phyloP scores from a whole-genome alignment of 2,888 invertebrate species.

The Drosophila niveifrons region DNA sequence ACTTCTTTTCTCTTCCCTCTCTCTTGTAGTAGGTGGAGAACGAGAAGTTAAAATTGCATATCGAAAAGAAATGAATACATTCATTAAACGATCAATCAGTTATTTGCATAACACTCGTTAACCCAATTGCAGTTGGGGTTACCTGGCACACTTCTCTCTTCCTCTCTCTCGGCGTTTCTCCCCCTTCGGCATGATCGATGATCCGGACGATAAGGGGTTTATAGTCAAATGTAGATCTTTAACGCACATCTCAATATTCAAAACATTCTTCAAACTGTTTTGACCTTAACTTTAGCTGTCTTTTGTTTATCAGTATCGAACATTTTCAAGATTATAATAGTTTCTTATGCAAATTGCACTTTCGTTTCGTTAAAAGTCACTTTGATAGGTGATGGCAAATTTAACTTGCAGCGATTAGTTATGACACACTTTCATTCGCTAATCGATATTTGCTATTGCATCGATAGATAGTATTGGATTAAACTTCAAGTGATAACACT shows the following conservation, averaged over 20 bases:
- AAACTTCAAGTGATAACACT: too few species aligned
- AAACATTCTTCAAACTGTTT: not conserved
- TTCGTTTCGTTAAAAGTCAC: too few species aligned
- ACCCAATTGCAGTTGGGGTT: slow-evolving; percentile 1
- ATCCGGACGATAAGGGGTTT: not conserved
- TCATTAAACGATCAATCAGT: slow-evolving; percentile 39
- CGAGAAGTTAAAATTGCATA: not conserved
- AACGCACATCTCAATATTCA: too few species aligned
- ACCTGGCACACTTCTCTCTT: slow-evolving; percentile 2
- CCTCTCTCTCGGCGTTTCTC: too few species aligned
- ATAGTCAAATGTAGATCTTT: not conserved
- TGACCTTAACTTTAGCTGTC: not conserved
- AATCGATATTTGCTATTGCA: too few species aligned
- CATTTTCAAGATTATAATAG: not conserved
- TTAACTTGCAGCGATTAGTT: too few species aligned
- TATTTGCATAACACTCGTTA: slow-evolving; percentile 17
- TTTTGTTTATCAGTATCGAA: not conserved
- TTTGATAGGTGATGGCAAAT: too few species aligned
- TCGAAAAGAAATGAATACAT: slow-evolving; percentile 21
- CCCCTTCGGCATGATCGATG: not conserved
- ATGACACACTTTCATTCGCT: too few species aligned
- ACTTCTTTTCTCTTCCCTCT: too few species aligned
- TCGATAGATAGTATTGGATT: too few species aligned
- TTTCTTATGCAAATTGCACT: too few species aligned
- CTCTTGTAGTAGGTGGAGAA: slow-evolving; percentile 15